Percentiles rank a stretch among this genome's conserved stretches.
Evolutionary conservation across 2,888 invertebrate genomes (phyloP).

Genomic region (Nephrotoma guestfalica): DNA sequence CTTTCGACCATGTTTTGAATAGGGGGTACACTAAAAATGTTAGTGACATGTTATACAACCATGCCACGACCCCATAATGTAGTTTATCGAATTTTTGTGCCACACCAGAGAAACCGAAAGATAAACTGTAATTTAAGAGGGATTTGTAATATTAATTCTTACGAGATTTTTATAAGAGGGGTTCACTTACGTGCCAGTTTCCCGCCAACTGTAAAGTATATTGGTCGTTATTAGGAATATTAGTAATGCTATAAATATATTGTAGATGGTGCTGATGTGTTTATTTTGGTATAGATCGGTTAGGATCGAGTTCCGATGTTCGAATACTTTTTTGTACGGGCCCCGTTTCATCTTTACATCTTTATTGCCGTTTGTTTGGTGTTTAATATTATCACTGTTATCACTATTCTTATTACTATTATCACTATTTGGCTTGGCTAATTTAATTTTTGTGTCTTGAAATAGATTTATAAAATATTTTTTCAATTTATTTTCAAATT

Average conservation of each 20-base stretch:
- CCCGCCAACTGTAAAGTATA: conserved; percentile 48
- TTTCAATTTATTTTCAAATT: neutral
- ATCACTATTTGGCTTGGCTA: neutral
- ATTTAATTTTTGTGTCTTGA: neutral
- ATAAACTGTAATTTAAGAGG: neutral
- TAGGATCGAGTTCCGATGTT: conserved; percentile 49
- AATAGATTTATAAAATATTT: neutral
- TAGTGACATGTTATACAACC: neutral
- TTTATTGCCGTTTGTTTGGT: neutral
- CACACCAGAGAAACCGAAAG: neutral
- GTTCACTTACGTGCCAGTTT: conserved; percentile 49
- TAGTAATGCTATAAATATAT: conserved; percentile 59
- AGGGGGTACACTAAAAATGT: neutral
- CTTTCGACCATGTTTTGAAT: neutral
- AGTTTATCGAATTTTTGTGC: neutral
- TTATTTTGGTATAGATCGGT: conserved; percentile 54
- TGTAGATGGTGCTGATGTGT: conserved; percentile 62
- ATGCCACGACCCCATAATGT: neutral
- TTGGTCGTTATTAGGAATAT: conserved; percentile 54
- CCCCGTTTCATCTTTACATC: neutral
- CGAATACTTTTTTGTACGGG: conserved; percentile 43
- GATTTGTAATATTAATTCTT: neutral
- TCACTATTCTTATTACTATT: neutral
- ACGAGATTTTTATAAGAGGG: too few species aligned
- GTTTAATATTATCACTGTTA: neutral